Conservation (phyloP, 2,888 invertebrate genomes). For the Thecophora atra region DNA sequence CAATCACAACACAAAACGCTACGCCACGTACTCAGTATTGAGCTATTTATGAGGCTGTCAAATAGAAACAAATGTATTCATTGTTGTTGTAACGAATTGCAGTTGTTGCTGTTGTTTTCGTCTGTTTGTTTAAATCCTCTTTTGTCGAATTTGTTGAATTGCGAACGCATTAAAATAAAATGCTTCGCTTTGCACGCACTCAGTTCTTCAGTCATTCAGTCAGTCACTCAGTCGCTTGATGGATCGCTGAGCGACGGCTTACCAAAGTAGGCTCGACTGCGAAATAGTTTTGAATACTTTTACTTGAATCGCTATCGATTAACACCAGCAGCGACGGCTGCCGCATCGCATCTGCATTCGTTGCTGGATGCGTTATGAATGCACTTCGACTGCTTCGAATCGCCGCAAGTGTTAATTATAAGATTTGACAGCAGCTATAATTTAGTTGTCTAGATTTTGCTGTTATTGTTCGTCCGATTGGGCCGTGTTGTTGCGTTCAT, state of each 20-base stretch:
- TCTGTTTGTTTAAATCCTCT: not conserved
- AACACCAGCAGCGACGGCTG: slow-evolving; percentile 4
- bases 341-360: no score
- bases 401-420: slow-evolving; percentile 48
- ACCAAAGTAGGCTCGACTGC: not conserved
- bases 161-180: slow-evolving; percentile 31
- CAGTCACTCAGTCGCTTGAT: not conserved
- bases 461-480: slow-evolving; percentile 3
- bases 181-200: slow-evolving; percentile 22
- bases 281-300: slow-evolving; percentile 13
- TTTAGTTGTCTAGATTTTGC: slow-evolving; percentile 41
- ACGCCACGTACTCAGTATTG: slow-evolving; percentile 1
- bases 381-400: slow-evolving; percentile 9
- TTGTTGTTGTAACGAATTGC: not conserved
- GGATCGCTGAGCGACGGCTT: not conserved
- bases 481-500: not conserved
- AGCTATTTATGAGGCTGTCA: slow-evolving; percentile 33
- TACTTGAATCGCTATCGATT: slow-evolving; percentile 17
- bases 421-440: slow-evolving; percentile 48
- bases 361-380: slow-evolving; percentile 2
- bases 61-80: slow-evolving; percentile 20
- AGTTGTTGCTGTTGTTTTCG: slow-evolving; percentile 9
- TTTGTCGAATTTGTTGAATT: slow-evolving; percentile 24
- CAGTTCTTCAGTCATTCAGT: not conserved
- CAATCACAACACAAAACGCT: not conserved